A percentile compares a stretch with the other conserved stretches of the same genome.
These are phyloP conservation scores for Callosobruchus maculatus DNA, from an alignment of 2,888 invertebrate genomes.

Conservation along the genomic window DNA sequence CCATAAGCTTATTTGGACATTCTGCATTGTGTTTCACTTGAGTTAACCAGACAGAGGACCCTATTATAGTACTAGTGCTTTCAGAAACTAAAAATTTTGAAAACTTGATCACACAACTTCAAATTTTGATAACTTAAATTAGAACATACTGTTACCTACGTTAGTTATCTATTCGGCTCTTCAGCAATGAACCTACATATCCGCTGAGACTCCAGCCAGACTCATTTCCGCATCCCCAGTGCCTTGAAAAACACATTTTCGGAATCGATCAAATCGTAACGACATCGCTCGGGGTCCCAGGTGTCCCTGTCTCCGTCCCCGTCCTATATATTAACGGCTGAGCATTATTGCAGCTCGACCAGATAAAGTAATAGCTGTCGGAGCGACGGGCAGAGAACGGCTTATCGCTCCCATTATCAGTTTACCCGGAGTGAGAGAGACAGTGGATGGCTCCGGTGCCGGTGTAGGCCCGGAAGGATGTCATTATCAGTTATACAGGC, in stretches of 20 bases:
- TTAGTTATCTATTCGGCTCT: no score
- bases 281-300: background rate
- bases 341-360: background rate
- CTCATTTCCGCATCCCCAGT: background rate
- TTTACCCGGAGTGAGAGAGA: constrained; percentile 25
- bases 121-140: no score
- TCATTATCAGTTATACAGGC: constrained; percentile 42
- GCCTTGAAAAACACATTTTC: background rate
- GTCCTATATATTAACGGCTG: background rate
- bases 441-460: background rate
- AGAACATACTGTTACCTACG: no score
- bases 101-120: no score
- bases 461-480: constrained; percentile 38
- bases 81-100: no score
- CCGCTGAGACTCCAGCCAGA: background rate
- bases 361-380: constrained; percentile 14
- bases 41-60: no score
- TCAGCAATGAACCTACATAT: no score
- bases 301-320: background rate
- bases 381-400: constrained; percentile 22
- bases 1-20: no score
- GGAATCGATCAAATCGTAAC: background rate
- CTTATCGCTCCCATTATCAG: constrained; percentile 43
- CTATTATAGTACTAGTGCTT: no score
- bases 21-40: no score